Percentiles rank a stretch among this genome's conserved stretches.
Conservation (phyloP, 1,140 invertebrate genomes). For the Hesperophylax magnus region DNA sequence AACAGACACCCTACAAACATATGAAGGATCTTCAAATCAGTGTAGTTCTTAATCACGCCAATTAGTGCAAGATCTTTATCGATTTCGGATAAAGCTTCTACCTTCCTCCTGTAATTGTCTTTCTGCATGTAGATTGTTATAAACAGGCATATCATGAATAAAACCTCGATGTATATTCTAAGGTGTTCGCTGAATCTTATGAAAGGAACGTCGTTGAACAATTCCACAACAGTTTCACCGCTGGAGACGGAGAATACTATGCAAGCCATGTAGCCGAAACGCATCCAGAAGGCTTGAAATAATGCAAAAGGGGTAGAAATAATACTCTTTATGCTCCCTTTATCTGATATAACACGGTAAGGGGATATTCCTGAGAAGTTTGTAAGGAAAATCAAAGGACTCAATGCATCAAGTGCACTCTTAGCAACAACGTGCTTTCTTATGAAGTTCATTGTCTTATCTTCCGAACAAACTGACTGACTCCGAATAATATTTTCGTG, state of each 20-base stretch:
- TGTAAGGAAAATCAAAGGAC: background rate
- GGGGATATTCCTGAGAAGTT: background rate
- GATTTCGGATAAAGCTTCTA: background rate
- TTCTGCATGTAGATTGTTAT: background rate
- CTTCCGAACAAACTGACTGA: background rate
- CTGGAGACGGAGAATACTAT: background rate
- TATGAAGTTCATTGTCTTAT: conserved; percentile 7
- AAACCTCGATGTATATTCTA: background rate
- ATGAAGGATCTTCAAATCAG: background rate
- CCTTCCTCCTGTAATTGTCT: background rate
- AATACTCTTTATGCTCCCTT: background rate
- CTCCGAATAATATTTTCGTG: background rate
- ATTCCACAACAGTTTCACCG: conserved; percentile 1
- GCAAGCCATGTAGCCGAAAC: background rate
- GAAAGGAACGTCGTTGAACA: background rate
- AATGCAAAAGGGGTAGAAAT: background rate
- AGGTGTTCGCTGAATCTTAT: background rate
- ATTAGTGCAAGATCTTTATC: background rate
- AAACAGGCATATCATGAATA: background rate
- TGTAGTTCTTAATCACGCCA: background rate
- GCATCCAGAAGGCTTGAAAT: background rate
- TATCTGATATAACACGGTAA: background rate
- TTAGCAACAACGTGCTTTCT: conserved; percentile 6
- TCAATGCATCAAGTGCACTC: background rate
- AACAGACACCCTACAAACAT: background rate